Percentiles rank a stretch among this genome's conserved stretches.
Conservation (phyloP, 1,140 invertebrate species). For the Ganaspis sp. region DNA sequence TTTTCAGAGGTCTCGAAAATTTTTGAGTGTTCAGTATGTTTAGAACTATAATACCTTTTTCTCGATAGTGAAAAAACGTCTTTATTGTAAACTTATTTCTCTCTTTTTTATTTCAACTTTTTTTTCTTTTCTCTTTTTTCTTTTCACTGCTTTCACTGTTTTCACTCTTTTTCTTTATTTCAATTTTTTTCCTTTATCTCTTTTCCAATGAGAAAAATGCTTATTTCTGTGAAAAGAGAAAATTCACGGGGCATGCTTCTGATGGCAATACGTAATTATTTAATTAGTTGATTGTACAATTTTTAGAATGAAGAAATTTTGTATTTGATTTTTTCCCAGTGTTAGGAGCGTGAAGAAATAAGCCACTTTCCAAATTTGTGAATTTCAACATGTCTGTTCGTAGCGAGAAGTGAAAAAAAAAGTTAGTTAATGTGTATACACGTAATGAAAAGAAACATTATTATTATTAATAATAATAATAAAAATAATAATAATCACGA, state of each 20-base stretch:
- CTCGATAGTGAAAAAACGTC: too few relatives aligned
- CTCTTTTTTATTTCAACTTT: too few relatives aligned
- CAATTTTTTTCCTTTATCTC: too few relatives aligned
- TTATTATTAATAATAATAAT: too few relatives aligned
- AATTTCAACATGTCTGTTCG: slow-evolving; percentile 24
- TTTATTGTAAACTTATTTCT: too few relatives aligned
- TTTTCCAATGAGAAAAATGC: too few relatives aligned
- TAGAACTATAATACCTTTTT: too few relatives aligned
- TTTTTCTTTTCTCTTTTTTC: too few relatives aligned
- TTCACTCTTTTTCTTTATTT: too few relatives aligned
- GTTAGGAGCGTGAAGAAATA: not conserved
- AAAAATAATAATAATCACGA: slow-evolving; percentile 28
- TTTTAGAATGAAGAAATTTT: not conserved
- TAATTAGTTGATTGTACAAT: not conserved
- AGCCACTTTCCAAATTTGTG: not conserved
- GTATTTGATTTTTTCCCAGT: not conserved
- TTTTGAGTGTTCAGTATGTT: slow-evolving; percentile 13
- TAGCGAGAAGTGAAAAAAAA: slow-evolving; percentile 35
- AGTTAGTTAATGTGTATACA: slow-evolving; percentile 23
- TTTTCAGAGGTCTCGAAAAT: not conserved
- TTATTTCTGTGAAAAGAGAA: not conserved
- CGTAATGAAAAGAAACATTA: slow-evolving; percentile 23
- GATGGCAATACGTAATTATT: slow-evolving; percentile 16
- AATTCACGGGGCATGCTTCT: not conserved
- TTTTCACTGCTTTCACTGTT: too few relatives aligned